These are phyloP conservation scores for Leucozona laternaria DNA, from an alignment of 2,888 invertebrate genomes.

Conservation along the genomic window DNA sequence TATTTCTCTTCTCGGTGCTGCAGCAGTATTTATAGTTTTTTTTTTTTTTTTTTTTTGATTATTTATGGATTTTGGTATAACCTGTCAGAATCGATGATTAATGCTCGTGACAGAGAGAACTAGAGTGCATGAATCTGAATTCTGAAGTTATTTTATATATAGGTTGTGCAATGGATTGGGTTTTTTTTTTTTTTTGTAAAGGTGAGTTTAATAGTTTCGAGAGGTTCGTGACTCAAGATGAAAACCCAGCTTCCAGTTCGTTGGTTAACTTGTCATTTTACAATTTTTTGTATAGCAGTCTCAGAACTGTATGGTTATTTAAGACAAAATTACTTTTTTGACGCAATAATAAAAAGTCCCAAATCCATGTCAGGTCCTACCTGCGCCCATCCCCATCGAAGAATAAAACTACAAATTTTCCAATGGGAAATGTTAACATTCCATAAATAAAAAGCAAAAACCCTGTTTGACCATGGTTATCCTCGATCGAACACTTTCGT, in stretches of 20 bases:
- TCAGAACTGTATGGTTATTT: too few relatives aligned
- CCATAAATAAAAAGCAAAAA: too few relatives aligned
- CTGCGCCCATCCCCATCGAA: too few relatives aligned
- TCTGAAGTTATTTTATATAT: conserved; percentile 42
- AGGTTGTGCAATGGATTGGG: not conserved
- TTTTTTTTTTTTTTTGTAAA: not conserved
- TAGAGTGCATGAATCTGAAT: conserved; percentile 62
- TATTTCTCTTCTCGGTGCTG: conserved; percentile 8
- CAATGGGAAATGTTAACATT: too few relatives aligned
- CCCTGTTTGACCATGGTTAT: too few relatives aligned
- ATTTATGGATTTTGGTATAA: conserved; percentile 74
- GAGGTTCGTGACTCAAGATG: not conserved
- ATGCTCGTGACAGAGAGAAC: conserved; percentile 65
- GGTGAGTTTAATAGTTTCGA: not conserved
- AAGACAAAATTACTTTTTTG: too few relatives aligned
- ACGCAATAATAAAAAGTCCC: too few relatives aligned
- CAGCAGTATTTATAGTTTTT: conserved; percentile 56
- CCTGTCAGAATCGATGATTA: conserved; percentile 70
- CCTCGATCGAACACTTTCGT: too few relatives aligned
- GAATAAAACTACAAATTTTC: too few relatives aligned
- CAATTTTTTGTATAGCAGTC: too few relatives aligned
- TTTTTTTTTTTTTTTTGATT: conserved; percentile 43
- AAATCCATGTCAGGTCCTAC: too few relatives aligned
- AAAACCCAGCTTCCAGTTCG: not conserved
- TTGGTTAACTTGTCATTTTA: too few relatives aligned